Base-by-base conservation (phyloP, 2,888 invertebrate species). In the Microplitis deprimator region DNA sequence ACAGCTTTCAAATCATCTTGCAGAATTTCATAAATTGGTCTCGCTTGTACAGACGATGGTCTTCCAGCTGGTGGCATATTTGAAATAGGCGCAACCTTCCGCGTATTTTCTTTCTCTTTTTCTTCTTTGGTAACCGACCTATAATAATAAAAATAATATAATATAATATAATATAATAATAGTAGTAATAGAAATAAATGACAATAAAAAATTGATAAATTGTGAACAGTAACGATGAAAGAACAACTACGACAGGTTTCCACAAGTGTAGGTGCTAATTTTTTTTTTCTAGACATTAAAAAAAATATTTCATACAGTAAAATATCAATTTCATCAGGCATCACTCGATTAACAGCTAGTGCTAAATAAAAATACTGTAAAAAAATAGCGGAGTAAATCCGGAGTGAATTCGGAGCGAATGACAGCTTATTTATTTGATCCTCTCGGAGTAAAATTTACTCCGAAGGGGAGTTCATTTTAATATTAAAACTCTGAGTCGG, bases 71-170 rank as follows among this genome's bases (percentile, higher is more conserved):
- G 86, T 68, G 86, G 88, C 81, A 87, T 81, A 50, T 83, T 79
- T 68, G 83, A 79, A 13, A 82, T 76, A 13, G 90, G 89, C 3
- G 84, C 88, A 41, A 90, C 85, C 90, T 95, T 96, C 82, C 95
- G 95, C 86, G 95, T 95, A 88, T 94, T 95, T 90, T 96, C 96
- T 84, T 95, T 94, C 82, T 96, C 96, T 87, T 96, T 96, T 87
- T 96, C 96, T 87, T 96, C 96, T 86, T 96, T 94, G 79, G 96
- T 94, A 81, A 95, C 93, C 73, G 94, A 94, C 91, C 96, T 96
- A 90, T 77, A 87, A 78, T 73, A 69, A 78, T 64, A 81, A 41
- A 77, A 17, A 39, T 41, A 10, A 3, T 64, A 20, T 16, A 80
- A 69, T 68, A 69, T 68, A 8, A 68, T 13, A 67, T 20, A 50